Evolutionary conservation across 2,113 vertebrate species (phyloP), one percentile per base, ranked within the genome.

Genomic region (Phalacrocorax brasilianus): DNA sequence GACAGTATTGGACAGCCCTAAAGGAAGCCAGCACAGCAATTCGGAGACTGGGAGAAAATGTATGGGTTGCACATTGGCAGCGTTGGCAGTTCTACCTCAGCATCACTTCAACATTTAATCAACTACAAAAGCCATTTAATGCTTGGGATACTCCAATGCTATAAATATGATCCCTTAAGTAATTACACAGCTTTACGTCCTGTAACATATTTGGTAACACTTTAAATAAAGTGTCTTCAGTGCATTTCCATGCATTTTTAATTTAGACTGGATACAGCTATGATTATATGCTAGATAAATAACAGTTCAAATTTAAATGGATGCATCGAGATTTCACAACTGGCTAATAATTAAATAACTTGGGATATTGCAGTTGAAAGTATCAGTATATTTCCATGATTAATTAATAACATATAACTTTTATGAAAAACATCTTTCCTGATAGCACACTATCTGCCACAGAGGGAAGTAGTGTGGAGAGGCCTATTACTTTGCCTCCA

Each of bases 101-200:
- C 63, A 93, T 91, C 92, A 52, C 85, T 96, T 96, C 90, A 93
- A 62, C 92, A 56, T 95, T 95, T 88, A 90, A 96, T 95, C 92
- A 96, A 74, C 72, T 94, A 96, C 95, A 94, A 94, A 95, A 94
- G 88, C 80, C 86, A 91, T 96, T 96, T 93, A 96, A 96, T 90
- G 88, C 88, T 92, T 95, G 88, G 95, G 65, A 91, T 94, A 53
- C 91, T 96, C 40, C 70, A 95, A 4, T 73, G 76, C 86, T 93
- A 94, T 94, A 96, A 96, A 97, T 96, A 96, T 78, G 86, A 94
- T 93, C 83, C 83, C 92, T 72, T 95, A 93, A 97, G 92, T 92
- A 96, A 95, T 96, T 96, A 92, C 85, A 92, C 40, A 92, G 92
- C 86, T 95, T 96, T 97, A 95, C 52, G 47, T 96, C 83, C 95